Evolutionary conservation across 2,888 invertebrate species (phyloP).

Genomic region (Daptonema setosum): DNA sequence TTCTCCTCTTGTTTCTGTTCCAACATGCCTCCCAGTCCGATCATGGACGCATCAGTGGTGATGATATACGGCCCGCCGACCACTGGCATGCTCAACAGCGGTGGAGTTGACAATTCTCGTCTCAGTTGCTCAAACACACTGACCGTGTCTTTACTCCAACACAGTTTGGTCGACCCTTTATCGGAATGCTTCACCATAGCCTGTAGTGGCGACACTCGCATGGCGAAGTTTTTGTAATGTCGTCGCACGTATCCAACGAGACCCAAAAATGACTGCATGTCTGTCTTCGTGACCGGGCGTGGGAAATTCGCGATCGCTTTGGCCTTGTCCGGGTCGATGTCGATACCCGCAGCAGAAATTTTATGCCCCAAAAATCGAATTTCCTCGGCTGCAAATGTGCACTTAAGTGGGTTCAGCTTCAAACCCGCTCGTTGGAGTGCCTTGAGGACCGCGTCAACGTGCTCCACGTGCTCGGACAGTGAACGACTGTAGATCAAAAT

Average conservation of each 20-base stretch:
- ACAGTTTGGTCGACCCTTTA: not conserved
- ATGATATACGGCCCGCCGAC: not conserved
- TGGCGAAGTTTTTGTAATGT: constrained; percentile 8
- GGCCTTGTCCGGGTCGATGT: constrained; percentile 7
- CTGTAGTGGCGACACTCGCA: not conserved
- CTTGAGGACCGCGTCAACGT: constrained; percentile 8
- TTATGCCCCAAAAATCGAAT: constrained; percentile 10
- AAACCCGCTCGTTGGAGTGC: constrained; percentile 4
- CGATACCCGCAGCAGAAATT: constrained; percentile 3
- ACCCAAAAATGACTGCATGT: constrained; percentile 13
- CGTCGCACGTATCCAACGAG: constrained; percentile 12
- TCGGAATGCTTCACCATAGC: not conserved
- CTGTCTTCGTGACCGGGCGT: constrained; percentile 6
- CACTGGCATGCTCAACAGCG: not conserved
- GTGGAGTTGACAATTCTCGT: not conserved
- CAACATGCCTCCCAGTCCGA: not conserved
- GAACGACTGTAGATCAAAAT: constrained; percentile 11
- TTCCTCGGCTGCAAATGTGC: constrained; percentile 1
- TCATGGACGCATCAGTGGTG: not conserved
- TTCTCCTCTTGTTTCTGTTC: not conserved
- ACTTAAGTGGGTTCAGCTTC: constrained; percentile 8
- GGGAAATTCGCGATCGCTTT: constrained; percentile 5
- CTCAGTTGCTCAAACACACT: not conserved
- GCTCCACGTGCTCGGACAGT: constrained; percentile 8
- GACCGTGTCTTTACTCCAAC: not conserved